Evolutionary conservation across 2,888 invertebrate species (phyloP).

Genomic region (Drosophila histrio): DNA sequence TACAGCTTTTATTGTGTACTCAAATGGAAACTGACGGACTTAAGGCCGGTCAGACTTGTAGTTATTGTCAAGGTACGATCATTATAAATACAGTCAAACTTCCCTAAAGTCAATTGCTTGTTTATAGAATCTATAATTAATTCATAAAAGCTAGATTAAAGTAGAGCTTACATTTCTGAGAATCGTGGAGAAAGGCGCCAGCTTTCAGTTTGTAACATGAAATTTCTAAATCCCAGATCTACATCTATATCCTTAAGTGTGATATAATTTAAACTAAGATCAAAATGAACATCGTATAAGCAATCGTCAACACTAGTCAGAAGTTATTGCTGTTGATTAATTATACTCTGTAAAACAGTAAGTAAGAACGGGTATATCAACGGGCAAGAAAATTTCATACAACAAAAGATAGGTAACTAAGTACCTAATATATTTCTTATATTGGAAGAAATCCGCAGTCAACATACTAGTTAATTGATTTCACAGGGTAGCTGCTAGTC

Average conservation of each 20-base stretch:
- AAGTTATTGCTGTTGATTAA: constrained; percentile 1
- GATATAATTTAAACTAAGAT: constrained; percentile 20
- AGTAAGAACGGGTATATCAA: neutral
- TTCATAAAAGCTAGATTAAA: no score
- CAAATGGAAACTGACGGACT: constrained; percentile 21
- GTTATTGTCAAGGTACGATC: constrained; percentile 5
- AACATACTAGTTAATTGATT: neutral
- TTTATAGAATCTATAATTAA: no score
- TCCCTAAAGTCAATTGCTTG: neutral
- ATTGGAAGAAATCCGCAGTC: no score
- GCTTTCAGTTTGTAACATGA: neutral
- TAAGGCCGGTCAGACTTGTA: constrained; percentile 1
- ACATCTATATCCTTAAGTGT: constrained; percentile 25
- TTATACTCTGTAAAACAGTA: neutral
- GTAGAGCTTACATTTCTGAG: neutral
- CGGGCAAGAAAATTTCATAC: neutral
- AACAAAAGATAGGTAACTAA: no score
- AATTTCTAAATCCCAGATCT: constrained; percentile 13
- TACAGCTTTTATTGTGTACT: constrained; percentile 11
- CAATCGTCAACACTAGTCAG: neutral
- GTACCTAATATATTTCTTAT: no score
- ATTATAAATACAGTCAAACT: neutral
- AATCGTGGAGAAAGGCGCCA: constrained; percentile 10
- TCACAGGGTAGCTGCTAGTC: neutral
- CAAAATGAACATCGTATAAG: neutral